Conservation (phyloP, 2,113 vertebrate species). For the Dipodomys stephensi region DNA sequence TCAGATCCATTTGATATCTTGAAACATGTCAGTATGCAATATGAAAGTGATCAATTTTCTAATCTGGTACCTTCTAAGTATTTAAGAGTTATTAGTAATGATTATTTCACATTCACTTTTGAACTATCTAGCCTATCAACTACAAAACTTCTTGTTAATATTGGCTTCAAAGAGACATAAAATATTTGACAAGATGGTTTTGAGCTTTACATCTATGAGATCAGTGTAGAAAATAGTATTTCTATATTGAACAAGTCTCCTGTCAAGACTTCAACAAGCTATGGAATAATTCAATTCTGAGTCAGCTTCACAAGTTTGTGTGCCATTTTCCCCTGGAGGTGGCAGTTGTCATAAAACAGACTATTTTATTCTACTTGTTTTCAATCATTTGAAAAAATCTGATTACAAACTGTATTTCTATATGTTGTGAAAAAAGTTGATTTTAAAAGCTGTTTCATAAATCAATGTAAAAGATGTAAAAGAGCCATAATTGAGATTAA, state of each 20-base stretch:
- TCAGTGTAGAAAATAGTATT: neutral
- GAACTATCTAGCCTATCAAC: neutral
- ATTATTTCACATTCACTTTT: neutral
- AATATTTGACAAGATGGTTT: neutral
- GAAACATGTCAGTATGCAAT: neutral
- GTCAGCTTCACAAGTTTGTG: neutral
- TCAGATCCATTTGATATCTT: neutral
- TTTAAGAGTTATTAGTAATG: neutral
- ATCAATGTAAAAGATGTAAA: neutral
- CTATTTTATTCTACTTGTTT: neutral
- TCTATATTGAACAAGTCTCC: neutral
- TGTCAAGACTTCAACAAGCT: neutral
- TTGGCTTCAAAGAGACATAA: constrained; percentile 11
- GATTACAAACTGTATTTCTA: neutral
- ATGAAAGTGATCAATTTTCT: neutral
- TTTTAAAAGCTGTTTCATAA: neutral
- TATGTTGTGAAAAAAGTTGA: neutral
- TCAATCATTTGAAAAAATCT: neutral
- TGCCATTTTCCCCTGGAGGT: neutral
- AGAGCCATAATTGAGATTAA: constrained; percentile 9
- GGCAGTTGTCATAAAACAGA: neutral
- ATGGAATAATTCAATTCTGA: neutral
- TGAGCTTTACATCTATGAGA: neutral
- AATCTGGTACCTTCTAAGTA: neutral
- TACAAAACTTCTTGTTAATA: neutral